A percentile compares a stretch with the other conserved stretches of the same genome.
Evolutionary conservation across 2,888 invertebrate species (phyloP).

Genomic region (Trachelus tabidus): DNA sequence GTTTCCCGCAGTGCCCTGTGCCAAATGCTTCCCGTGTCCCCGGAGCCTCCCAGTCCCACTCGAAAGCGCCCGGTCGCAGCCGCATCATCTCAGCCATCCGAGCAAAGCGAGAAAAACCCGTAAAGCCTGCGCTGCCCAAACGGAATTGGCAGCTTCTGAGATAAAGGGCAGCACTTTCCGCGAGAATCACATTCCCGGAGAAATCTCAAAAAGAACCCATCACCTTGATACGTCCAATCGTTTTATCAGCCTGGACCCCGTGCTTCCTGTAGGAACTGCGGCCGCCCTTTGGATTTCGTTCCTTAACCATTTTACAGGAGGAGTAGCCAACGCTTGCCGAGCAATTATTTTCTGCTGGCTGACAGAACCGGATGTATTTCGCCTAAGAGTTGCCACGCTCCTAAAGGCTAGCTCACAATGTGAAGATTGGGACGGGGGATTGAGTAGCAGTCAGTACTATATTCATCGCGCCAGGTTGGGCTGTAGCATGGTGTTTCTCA

Average conservation of each 20-base stretch:
- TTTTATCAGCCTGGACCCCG: not conserved
- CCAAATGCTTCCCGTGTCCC: not conserved
- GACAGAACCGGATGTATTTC: not conserved
- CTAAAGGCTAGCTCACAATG: slow-evolving; percentile 39
- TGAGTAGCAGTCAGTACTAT: slow-evolving; percentile 7
- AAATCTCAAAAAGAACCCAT: not conserved
- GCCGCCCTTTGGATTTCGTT: not conserved
- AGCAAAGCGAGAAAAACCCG: not conserved
- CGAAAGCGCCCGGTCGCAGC: not conserved
- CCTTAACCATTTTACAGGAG: not conserved
- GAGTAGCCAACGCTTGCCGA: not conserved
- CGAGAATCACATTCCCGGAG: not conserved
- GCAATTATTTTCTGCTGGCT: not conserved
- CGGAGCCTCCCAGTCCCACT: not conserved
- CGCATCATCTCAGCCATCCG: not conserved
- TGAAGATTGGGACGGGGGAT: slow-evolving; percentile 30
- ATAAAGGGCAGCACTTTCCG: not conserved
- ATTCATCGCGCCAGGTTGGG: slow-evolving; percentile 25
- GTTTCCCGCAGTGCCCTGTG: slow-evolving; percentile 9
- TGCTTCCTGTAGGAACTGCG: not conserved
- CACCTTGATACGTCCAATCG: not conserved
- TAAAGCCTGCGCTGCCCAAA: not conserved
- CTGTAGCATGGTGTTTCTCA: slow-evolving; percentile 47
- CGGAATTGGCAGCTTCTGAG: slow-evolving; percentile 5
- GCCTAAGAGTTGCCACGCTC: slow-evolving; percentile 28